These are phyloP conservation scores for Xylota sylvarum DNA, from an alignment of 2,888 invertebrate genomes.

Conservation along the genomic window DNA sequence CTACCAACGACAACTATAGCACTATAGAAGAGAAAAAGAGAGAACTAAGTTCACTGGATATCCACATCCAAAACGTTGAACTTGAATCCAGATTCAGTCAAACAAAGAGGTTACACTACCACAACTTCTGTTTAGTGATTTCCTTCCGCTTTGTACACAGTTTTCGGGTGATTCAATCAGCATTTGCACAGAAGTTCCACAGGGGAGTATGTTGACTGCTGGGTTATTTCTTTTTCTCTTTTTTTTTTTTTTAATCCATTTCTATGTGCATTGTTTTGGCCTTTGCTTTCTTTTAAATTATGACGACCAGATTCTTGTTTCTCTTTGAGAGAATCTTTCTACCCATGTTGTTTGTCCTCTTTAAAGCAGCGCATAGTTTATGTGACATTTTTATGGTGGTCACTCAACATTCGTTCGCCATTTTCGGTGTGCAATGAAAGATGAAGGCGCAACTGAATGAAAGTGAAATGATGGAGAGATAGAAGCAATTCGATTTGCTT, in stretches of 20 bases:
- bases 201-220: constrained; percentile 49
- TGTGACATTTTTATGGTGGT: constrained; percentile 76
- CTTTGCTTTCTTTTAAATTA: constrained; percentile 53
- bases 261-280: constrained; percentile 28
- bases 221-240: constrained; percentile 36
- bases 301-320: constrained; percentile 38
- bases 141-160: constrained; percentile 55
- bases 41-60: constrained; percentile 8
- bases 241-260: constrained; percentile 32
- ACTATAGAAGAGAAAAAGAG: neutral
- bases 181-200: constrained; percentile 65
- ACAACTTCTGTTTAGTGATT: constrained; percentile 55
- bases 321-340: constrained; percentile 29
- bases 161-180: constrained; percentile 42
- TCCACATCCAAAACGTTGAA: constrained; percentile 36
- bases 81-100: constrained; percentile 54
- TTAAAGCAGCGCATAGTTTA: constrained; percentile 67
- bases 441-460: constrained; percentile 29
- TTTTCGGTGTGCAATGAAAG: constrained; percentile 44
- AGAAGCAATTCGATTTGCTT: constrained; percentile 64
- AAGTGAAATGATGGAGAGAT: constrained; percentile 59
- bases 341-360: constrained; percentile 58
- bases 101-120: constrained; percentile 29
- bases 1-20: constrained; percentile 34
- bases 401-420: constrained; percentile 64